These are phyloP conservation scores for Coreoperca whiteheadi DNA, from an alignment of 2,113 vertebrate genomes.

Conservation along the genomic window DNA sequence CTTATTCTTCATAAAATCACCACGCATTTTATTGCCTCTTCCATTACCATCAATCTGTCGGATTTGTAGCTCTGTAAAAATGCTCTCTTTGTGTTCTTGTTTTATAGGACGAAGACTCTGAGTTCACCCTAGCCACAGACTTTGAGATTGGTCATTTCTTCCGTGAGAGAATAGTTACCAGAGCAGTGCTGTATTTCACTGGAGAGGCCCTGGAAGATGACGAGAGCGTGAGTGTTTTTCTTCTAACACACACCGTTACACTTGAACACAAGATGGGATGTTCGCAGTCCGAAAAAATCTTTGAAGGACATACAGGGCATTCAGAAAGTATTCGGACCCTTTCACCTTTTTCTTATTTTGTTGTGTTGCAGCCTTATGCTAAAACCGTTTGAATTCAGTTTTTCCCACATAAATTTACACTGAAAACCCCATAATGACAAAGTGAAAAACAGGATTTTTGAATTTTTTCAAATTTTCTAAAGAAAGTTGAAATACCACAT, in stretches of 20 bases:
- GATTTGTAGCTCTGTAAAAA: background rate
- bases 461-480: no score
- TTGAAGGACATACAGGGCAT: background rate
- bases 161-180: slow-evolving; percentile 95
- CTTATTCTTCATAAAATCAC: background rate
- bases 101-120: slow-evolving; percentile 94
- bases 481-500: no score
- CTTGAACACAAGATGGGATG: background rate
- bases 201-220: slow-evolving; percentile 97
- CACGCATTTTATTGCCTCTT: background rate
- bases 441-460: no score
- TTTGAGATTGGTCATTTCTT: slow-evolving; percentile 99
- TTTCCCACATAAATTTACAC: no score
- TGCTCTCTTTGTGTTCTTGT: background rate
- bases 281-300: background rate
- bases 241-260: background rate
- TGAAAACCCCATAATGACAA: no score
- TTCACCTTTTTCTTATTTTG: no score
- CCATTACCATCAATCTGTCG: background rate
- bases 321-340: no score
- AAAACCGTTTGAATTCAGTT: no score
- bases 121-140: slow-evolving; percentile 93
- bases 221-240: slow-evolving; percentile 89
- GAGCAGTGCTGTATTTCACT: slow-evolving; percentile 98
- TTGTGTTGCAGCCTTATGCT: no score